Evolutionary conservation across 2,797 vertebrate genomes (phyloP).

Genomic region (Tolypeutes matacus): DNA sequence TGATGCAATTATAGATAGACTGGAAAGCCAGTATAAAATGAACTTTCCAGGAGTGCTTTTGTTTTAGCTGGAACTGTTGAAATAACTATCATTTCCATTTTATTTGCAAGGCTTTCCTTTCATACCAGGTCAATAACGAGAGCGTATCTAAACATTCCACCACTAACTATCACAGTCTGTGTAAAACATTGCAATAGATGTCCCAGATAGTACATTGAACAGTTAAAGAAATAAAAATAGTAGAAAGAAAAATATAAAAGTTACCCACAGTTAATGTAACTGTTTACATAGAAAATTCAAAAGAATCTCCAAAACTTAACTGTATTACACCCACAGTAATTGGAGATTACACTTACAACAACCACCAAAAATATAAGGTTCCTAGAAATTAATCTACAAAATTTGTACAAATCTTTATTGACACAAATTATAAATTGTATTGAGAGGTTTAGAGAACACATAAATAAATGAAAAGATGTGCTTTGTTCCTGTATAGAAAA

Average conservation of each 20-base stretch:
- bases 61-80: not conserved
- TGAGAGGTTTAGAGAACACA: slow-evolving; percentile 30
- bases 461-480: slow-evolving; percentile 3
- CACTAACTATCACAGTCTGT: not conserved
- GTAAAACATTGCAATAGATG: not conserved
- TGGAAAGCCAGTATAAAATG: not conserved
- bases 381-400: slow-evolving; percentile 2
- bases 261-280: not conserved
- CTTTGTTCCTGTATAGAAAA: slow-evolving; percentile 3
- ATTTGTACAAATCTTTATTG: not conserved
- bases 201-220: not conserved
- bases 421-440: not conserved
- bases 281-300: not conserved
- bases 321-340: not conserved
- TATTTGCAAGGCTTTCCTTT: not conserved
- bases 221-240: not conserved
- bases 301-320: not conserved
- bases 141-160: not conserved
- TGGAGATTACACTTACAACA: not conserved
- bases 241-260: not conserved
- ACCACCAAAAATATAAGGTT: not conserved
- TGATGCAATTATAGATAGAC: not conserved
- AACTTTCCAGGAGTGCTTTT: not conserved
- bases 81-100: slow-evolving; percentile 4
- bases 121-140: not conserved